A percentile compares a stretch with the other conserved stretches of the same genome.
Conservation (phyloP, 2,797 vertebrate species). For the Myripristis murdjan region DNA sequence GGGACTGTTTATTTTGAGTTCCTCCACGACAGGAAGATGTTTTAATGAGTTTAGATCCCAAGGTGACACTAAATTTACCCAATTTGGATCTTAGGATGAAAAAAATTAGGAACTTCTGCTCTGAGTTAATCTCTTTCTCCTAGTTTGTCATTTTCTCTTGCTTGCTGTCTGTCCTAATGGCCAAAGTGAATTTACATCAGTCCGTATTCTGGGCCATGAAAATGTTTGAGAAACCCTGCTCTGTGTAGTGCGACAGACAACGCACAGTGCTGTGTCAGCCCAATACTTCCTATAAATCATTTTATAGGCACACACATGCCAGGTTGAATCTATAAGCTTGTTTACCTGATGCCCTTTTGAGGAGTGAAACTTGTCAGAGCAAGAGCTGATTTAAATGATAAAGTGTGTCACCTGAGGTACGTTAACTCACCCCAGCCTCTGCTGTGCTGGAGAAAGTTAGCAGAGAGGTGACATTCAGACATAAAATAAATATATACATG, state of each 20-base stretch:
- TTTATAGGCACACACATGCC: neutral
- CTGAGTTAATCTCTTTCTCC: slow-evolving; percentile 34
- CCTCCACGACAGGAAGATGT: slow-evolving; percentile 54
- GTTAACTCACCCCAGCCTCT: slow-evolving; percentile 16
- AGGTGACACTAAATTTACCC: slow-evolving; percentile 63
- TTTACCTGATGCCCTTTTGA: slow-evolving; percentile 76
- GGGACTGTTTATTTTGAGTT: slow-evolving; percentile 56
- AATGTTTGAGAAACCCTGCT: slow-evolving; percentile 21
- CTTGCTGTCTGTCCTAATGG: slow-evolving; percentile 12
- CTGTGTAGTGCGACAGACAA: slow-evolving; percentile 23
- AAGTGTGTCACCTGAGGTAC: slow-evolving; percentile 49
- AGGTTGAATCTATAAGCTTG: slow-evolving; percentile 57
- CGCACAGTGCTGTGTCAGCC: slow-evolving; percentile 61
- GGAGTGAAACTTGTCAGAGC: slow-evolving; percentile 64
- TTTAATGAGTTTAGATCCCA: slow-evolving; percentile 65
- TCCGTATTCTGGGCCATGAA: slow-evolving; percentile 11
- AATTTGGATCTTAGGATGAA: slow-evolving; percentile 27
- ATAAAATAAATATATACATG: slow-evolving; percentile 18
- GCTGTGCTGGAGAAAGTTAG: slow-evolving; percentile 15
- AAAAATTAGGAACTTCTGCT: slow-evolving; percentile 15
- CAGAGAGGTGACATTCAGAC: slow-evolving; percentile 9
- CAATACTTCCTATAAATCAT: slow-evolving; percentile 58
- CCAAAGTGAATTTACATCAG: slow-evolving; percentile 31
- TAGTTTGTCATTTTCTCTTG: neutral
- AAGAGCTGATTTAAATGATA: slow-evolving; percentile 71